Base-by-base conservation (phyloP, 2,113 vertebrate species). In the Promerops cafer region DNA sequence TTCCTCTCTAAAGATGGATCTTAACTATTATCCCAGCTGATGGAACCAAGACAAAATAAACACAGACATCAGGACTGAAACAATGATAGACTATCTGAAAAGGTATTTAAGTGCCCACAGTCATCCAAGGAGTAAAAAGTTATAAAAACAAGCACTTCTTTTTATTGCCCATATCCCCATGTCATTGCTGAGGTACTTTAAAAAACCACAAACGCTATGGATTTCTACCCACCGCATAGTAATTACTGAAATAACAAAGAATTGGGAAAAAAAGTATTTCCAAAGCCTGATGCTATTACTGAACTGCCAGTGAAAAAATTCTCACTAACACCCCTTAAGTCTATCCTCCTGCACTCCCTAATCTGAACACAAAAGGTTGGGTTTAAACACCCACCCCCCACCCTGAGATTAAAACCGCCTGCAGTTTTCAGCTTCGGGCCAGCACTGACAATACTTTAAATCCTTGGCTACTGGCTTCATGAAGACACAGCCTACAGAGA, bases 331-430 rank as follows among this genome's bases (percentile, higher is more conserved):
- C 72, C 91, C 89, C 94, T 96, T 83, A 77, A 52, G 15, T 92
- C 94, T 93, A 90, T 87, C 65, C 81, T 89, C 92, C 94, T 89
- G 83, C 94, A 91, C 33, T 87, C 77, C 71, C 77, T 97, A 97
- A 98, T 98, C 96, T 97, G 96, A 97, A 96, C 82, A 98, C 95
- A 98, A 98, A 97, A 97, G 96, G 94, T 74, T 95, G 71, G 69
- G 83, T 96, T 98, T 97, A 94, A 97, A 79, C 63, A 70, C 30
- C 19, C 37, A 44, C 52, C 47, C 49, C 42, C 45, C n/a, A 47
- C 45, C 30, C 23, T 6, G 39, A 84, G 96, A 97, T 96, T 96
- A 97, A 96, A 98, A 97, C 72, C 33, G 80, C 96, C 97, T 80
- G 94, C 91, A 93, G 90, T 91, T 92, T 94, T 61, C 75, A 95